These are phyloP conservation scores for Nanorana parkeri DNA, from an alignment of 2,113 vertebrate species.

Conservation along the genomic window DNA sequence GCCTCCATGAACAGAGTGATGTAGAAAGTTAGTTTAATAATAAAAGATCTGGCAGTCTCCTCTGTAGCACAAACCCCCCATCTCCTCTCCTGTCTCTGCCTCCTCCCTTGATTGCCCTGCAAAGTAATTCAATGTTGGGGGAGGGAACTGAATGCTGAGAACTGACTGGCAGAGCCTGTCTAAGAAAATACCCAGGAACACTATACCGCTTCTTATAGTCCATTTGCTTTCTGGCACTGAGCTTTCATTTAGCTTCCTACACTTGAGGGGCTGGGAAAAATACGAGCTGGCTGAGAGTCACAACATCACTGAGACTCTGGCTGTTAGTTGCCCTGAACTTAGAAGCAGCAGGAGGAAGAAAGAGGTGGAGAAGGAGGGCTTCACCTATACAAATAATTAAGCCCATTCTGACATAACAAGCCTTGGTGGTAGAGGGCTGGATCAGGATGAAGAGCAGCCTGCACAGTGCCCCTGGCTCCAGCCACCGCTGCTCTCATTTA, in stretches of 20 bases:
- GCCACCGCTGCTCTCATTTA: background rate
- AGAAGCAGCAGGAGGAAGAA: slow-evolving; percentile 19
- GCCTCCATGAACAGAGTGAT: background rate
- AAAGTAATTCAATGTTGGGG: slow-evolving; percentile 45
- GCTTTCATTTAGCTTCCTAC: slow-evolving; percentile 39
- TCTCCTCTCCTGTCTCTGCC: slow-evolving; percentile 35
- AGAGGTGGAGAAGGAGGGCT: slow-evolving; percentile 25
- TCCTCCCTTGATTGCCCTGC: slow-evolving; percentile 52
- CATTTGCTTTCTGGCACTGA: slow-evolving; percentile 24
- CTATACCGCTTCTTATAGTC: slow-evolving; percentile 47
- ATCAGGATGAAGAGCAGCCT: slow-evolving; percentile 32
- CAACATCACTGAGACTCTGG: slow-evolving; percentile 34
- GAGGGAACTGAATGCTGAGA: slow-evolving; percentile 48
- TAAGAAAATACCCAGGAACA: slow-evolving; percentile 52
- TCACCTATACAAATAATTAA: slow-evolving; percentile 52
- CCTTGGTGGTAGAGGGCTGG: slow-evolving; percentile 47
- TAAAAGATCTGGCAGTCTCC: slow-evolving; percentile 42
- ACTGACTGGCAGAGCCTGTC: slow-evolving; percentile 50
- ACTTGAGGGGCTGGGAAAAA: slow-evolving; percentile 42
- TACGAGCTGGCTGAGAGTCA: slow-evolving; percentile 16
- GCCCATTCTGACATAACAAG: slow-evolving; percentile 41
- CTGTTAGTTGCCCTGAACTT: slow-evolving; percentile 17
- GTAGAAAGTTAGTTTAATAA: slow-evolving; percentile 24
- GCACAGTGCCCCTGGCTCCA: slow-evolving; percentile 1
- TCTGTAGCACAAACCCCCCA: slow-evolving; percentile 38